A percentile compares a stretch with the other conserved stretches of the same genome.
These are phyloP conservation scores for Etheostoma nigrum DNA, from an alignment of 2,797 vertebrate species.

Conservation along the genomic window DNA sequence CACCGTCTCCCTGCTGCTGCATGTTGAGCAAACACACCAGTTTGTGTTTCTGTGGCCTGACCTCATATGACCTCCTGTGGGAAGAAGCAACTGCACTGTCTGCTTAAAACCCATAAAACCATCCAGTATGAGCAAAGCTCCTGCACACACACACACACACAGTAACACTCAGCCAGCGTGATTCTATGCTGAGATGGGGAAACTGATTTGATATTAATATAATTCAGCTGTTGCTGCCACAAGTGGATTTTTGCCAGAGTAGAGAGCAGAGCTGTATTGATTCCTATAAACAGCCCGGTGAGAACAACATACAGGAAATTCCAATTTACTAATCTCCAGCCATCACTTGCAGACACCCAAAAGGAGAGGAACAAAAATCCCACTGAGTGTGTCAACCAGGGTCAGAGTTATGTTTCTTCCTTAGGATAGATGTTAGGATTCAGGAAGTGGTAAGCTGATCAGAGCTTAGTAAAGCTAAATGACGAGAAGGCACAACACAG, in stretches of 20 bases:
- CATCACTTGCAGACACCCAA: constrained; percentile 4
- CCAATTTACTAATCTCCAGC: constrained; percentile 32
- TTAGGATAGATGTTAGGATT: constrained; percentile 21
- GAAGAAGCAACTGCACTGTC: constrained; percentile 16
- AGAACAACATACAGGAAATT: constrained; percentile 32
- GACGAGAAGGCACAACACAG: constrained; percentile 37
- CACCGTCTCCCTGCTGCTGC: constrained; percentile 5
- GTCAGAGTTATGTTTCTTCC: constrained; percentile 22
- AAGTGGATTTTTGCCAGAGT: constrained; percentile 54
- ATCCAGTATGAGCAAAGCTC: constrained; percentile 9
- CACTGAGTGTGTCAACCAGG: neutral
- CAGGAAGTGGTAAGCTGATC: constrained; percentile 31
- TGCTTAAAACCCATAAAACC: constrained; percentile 38
- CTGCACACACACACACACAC: neutral
- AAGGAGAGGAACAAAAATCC: neutral
- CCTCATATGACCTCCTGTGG: constrained; percentile 22
- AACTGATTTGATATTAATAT: constrained; percentile 47
- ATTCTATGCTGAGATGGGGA: neutral
- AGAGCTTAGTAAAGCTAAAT: constrained; percentile 32
- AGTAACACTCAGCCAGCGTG: neutral
- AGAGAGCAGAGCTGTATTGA: constrained; percentile 48
- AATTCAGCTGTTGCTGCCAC: constrained; percentile 49
- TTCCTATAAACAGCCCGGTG: constrained; percentile 42
- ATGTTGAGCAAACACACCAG: constrained; percentile 6
- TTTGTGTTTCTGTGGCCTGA: constrained; percentile 36